phyloP scores from a whole-genome alignment of 2,113 vertebrate species.

The Puntigrus tetrazona region DNA sequence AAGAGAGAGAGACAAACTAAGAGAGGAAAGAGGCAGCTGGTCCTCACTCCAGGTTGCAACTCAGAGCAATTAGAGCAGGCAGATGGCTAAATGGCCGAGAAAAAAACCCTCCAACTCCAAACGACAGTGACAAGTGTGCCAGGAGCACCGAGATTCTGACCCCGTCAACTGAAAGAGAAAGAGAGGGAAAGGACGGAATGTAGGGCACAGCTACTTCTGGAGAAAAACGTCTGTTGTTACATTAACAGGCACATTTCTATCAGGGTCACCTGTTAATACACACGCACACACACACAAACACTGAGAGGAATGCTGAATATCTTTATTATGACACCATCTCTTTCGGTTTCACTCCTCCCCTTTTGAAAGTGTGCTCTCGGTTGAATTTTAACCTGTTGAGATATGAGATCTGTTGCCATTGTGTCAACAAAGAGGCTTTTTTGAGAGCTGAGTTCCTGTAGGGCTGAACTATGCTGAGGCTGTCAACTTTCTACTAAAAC shows the following conservation, averaged over 20 bases:
- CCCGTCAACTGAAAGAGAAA: constrained; percentile 45
- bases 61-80: constrained; percentile 78
- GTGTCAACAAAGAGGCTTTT: constrained; percentile 12
- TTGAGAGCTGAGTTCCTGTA: background rate
- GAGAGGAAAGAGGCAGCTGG: constrained; percentile 45
- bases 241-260: constrained; percentile 42
- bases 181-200: constrained; percentile 38
- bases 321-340: background rate
- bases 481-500: background rate
- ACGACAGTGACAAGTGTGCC: constrained; percentile 54
- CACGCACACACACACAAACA: background rate
- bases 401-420: background rate
- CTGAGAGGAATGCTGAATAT: constrained; percentile 8
- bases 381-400: constrained; percentile 22
- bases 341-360: constrained; percentile 12
- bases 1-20: constrained; percentile 5
- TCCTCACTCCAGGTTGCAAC: constrained; percentile 66
- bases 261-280: constrained; percentile 48
- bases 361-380: background rate
- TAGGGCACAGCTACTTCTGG: constrained; percentile 54
- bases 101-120: constrained; percentile 30
- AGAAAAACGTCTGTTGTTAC: constrained; percentile 34
- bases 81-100: constrained; percentile 75
- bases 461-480: background rate
- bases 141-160: constrained; percentile 46